Percentiles rank a stretch among this genome's conserved stretches.
phyloP scores from a whole-genome alignment of 2,888 invertebrate species.

The Agriopis leucophaearia region DNA sequence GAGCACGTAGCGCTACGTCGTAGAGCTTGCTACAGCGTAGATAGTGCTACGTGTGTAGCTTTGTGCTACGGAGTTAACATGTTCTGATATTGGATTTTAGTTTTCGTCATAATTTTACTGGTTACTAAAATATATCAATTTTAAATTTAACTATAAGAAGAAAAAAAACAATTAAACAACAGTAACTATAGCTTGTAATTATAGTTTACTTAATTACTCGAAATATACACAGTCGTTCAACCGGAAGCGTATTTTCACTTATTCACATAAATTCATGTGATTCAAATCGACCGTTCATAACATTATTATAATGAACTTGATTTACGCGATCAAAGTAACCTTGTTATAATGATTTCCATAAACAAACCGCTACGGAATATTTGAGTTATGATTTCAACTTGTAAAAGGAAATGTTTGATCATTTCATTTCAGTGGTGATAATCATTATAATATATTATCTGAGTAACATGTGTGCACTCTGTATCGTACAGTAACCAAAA shows the following conservation, averaged over 20 bases:
- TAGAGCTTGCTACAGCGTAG: conserved; percentile 30
- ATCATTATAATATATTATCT: no score
- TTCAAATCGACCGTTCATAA: conserved; percentile 25
- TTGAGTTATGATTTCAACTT: background rate
- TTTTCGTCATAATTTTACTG: conserved; percentile 3
- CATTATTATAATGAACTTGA: conserved; percentile 31
- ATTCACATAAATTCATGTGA: conserved; percentile 20
- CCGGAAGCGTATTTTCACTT: background rate
- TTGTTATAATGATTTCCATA: conserved; percentile 8
- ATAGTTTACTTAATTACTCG: no score
- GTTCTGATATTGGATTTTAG: conserved; percentile 7
- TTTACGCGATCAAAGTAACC: conserved; percentile 13
- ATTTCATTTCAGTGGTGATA: background rate
- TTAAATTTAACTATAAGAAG: background rate
- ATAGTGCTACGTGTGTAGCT: conserved; percentile 31
- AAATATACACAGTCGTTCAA: no score
- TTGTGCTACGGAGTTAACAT: conserved; percentile 3
- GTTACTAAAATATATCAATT: background rate
- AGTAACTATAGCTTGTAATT: no score
- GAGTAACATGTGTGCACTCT: no score
- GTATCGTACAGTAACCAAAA: no score
- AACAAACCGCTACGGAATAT: background rate
- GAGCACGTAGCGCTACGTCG: conserved; percentile 28
- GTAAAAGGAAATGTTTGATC: background rate
- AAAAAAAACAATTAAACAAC: background rate